Conservation (phyloP, 2,113 vertebrate genomes). For the Oxyura jamaicensis region DNA sequence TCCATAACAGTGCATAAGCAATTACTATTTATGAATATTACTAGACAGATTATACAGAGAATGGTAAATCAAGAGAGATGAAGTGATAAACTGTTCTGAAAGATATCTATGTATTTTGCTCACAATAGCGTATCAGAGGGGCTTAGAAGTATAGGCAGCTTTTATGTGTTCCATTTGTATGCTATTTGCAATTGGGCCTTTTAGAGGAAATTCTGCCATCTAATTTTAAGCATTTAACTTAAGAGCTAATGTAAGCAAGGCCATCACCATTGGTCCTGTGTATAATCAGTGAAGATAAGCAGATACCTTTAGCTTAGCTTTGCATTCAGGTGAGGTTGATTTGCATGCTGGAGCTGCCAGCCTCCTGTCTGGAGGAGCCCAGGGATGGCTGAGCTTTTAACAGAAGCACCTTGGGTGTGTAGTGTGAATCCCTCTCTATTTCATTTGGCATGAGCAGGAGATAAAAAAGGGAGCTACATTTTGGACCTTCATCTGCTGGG, state of each 20-base stretch:
- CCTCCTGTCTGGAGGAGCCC: neutral
- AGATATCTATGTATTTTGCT: neutral
- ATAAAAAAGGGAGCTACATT: neutral
- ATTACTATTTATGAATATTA: constrained; percentile 64
- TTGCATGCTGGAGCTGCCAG: neutral
- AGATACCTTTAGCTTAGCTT: neutral
- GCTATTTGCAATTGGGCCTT: neutral
- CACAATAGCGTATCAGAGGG: neutral
- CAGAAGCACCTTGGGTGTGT: neutral
- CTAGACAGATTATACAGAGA: neutral
- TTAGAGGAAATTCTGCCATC: neutral
- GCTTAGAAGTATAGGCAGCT: neutral
- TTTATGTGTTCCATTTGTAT: neutral
- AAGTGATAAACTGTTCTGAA: neutral
- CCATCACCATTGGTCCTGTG: fast-evolving
- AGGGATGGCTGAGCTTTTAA: neutral
- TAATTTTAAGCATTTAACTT: neutral
- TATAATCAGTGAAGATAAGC: neutral
- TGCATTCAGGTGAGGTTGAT: neutral
- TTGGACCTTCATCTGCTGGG: neutral
- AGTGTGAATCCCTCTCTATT: neutral
- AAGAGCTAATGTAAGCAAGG: neutral
- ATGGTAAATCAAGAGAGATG: constrained; percentile 4
- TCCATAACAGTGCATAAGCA: constrained; percentile 55
- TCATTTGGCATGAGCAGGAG: neutral